Base-by-base conservation (phyloP, 2,113 vertebrate genomes). In the Thomomys bottae region DNA sequence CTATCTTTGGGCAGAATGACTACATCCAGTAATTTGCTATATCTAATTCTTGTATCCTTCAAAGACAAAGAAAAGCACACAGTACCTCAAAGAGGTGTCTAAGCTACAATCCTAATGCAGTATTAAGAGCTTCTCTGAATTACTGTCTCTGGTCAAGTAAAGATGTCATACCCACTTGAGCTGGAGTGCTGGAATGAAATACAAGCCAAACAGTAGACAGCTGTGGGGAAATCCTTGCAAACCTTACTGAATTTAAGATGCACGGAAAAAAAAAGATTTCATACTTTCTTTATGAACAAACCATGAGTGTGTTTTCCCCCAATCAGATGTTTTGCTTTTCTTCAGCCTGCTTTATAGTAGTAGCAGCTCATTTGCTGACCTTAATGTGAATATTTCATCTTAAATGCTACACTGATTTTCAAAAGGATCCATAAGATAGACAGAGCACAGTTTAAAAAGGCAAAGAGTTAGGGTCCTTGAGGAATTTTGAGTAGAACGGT, bases 401-500 rank as follows among this genome's bases (percentile, higher is more conserved):
- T 63, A 93, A 95, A 95, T 59, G 40, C 38, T 92, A 54, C 63
- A 38, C 88, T 87, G 75, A 66, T 67, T 87, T 89, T 84, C 83
- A 92, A 32, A 95, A 90, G 88, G 79, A 92, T 84, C 49, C 67
- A 59, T 75, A 90, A 81, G 63, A 67, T 5, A 59, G 57, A 8
- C 45, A 78, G 87, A 94, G 57, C 38, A 67, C 32, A 90, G 76
- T 93, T 92, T 87, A 86, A 91, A 95, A 95, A 89, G 92, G 71
- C 93, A 76, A 77, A 78, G 36, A 77, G 76, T 89, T 94, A 93
- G 90, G 90, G 66, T 95, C 87, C 95, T 95, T 96, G 95, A 95
- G 63, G 88, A 84, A 86, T 93, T 96, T 63, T 15, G 94, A 85
- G 68, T 36, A 95, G 75, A 61, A 75, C 64, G 94, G 93, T 87